phyloP scores from a whole-genome alignment of 2,113 vertebrate genomes.

The Sphaerodactylus townsendi region DNA sequence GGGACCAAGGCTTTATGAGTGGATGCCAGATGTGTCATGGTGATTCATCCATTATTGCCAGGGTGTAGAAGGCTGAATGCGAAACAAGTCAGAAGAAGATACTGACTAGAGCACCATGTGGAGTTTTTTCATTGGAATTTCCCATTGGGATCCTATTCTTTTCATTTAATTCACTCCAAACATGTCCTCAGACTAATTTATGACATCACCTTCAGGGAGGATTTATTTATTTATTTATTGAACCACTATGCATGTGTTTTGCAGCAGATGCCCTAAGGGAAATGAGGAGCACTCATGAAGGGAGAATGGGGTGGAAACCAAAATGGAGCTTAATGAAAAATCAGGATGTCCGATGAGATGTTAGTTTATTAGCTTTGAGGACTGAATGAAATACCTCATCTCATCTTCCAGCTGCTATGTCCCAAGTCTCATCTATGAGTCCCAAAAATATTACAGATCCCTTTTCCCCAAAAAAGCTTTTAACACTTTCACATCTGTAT shows the following conservation, averaged over 20 bases:
- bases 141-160: neutral
- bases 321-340: constrained; percentile 38
- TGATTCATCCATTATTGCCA: neutral
- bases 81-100: neutral
- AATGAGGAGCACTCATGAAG: constrained; percentile 8
- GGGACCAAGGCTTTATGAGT: neutral
- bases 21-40: neutral
- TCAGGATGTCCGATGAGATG: neutral
- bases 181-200: neutral
- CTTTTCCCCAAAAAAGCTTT: neutral
- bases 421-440: constrained; percentile 8
- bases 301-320: neutral
- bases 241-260: neutral
- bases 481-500: neutral
- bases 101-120: neutral
- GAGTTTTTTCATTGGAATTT: constrained; percentile 10
- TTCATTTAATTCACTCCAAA: constrained; percentile 9
- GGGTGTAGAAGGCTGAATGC: neutral
- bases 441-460: neutral
- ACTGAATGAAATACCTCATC: constrained; percentile 17
- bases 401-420: neutral
- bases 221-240: neutral
- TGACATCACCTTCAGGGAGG: constrained; percentile 24
- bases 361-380: constrained; percentile 6
- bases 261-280: neutral